Conservation (phyloP, 2,888 invertebrate species). For the Epinotia nisella region DNA sequence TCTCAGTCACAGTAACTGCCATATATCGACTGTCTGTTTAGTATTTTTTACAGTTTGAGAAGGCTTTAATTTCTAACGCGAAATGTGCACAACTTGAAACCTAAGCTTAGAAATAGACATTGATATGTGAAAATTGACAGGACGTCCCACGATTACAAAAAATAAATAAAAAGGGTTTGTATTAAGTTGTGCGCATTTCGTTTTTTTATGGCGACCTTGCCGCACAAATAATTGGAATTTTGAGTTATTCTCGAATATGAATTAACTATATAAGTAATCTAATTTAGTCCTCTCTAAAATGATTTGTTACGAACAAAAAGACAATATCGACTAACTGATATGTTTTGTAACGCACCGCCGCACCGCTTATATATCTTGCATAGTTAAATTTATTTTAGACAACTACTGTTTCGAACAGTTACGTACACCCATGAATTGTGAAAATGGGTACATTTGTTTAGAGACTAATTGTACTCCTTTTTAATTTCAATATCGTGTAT, state of each 20-base stretch:
- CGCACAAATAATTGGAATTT: conserved; percentile 69
- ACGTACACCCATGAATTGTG: neutral
- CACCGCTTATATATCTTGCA: conserved; percentile 22
- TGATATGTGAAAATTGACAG: neutral
- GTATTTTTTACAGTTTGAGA: conserved; percentile 50
- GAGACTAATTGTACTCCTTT: neutral
- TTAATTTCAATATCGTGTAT: neutral
- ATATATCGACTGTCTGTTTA: conserved; percentile 62
- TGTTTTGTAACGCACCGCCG: conserved; percentile 12
- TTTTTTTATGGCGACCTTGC: conserved; percentile 49
- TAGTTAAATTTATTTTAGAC: conserved; percentile 10
- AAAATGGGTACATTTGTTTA: neutral
- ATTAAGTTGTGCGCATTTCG: conserved; percentile 37
- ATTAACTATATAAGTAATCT: conserved; percentile 45
- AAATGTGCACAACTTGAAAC: conserved; percentile 49
- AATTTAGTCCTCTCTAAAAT: conserved; percentile 50
- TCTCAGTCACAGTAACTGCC: conserved; percentile 62
- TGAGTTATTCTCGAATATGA: conserved; percentile 61
- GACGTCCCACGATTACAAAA: conserved; percentile 24
- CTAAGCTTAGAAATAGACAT: neutral
- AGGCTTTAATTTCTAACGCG: conserved; percentile 60
- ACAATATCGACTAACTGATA: conserved; percentile 32
- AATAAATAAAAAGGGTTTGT: neutral
- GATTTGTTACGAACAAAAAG: conserved; percentile 33
- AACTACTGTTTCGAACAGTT: conserved; percentile 10